Evolutionary conservation across 2,113 vertebrate species (phyloP).

Genomic region (Gambusia holbrooki): DNA sequence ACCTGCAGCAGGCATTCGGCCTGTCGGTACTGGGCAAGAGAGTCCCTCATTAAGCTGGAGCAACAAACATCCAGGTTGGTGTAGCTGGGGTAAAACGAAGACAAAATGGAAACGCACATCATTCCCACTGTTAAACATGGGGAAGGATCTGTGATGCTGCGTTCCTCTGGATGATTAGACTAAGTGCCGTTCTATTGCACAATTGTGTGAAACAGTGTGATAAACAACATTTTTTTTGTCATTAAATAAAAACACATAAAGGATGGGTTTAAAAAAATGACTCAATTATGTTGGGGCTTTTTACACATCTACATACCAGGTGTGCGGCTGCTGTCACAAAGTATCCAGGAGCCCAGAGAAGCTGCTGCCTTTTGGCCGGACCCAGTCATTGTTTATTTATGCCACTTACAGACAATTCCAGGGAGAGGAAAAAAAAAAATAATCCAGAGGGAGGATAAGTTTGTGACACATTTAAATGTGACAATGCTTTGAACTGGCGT

Average conservation of each 20-base stretch:
- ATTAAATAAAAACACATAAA: background rate
- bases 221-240: too few species aligned
- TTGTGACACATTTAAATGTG: conserved; percentile 70
- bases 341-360: background rate
- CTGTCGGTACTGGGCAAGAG: too few species aligned
- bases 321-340: background rate
- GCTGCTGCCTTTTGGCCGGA: conserved; percentile 8
- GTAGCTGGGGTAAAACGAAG: too few species aligned
- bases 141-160: too few species aligned
- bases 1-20: too few species aligned
- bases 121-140: background rate
- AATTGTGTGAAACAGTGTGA: background rate
- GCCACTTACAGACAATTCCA: conserved; percentile 62
- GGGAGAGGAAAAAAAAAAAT: conserved; percentile 8
- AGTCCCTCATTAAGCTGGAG: too few species aligned
- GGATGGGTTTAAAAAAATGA: background rate
- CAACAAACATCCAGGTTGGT: too few species aligned
- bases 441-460: conserved; percentile 58
- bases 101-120: background rate
- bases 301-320: background rate
- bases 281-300: background rate
- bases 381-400: conserved; percentile 43
- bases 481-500: conserved; percentile 78
- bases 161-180: background rate
- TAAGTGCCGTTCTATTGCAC: background rate